phyloP scores from a whole-genome alignment of 2,888 invertebrate species.

The Caprella mutica region DNA sequence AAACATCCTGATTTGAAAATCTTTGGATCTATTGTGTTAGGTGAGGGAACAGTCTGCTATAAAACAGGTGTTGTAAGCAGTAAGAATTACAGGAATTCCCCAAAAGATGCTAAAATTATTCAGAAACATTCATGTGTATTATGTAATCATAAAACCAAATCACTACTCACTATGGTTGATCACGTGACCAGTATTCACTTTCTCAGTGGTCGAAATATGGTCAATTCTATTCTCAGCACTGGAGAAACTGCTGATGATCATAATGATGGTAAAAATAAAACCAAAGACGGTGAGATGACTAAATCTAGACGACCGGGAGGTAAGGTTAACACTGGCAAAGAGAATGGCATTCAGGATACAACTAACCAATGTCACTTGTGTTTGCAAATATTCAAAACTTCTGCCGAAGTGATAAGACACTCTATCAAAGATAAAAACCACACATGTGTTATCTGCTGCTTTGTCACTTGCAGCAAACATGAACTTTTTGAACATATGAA shows the following conservation, averaged over 20 bases:
- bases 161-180: conserved; percentile 13
- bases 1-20: conserved; percentile 25
- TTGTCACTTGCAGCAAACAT: conserved; percentile 24
- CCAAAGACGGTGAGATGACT: too few species aligned
- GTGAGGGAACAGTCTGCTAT: conserved; percentile 23
- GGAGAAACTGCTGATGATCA: not conserved
- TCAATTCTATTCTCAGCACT: conserved; percentile 1
- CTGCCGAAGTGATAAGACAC: conserved; percentile 28
- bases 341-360: too few species aligned
- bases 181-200: conserved; percentile 24
- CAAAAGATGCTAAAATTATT: not conserved
- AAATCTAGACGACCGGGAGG: too few species aligned
- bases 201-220: not conserved
- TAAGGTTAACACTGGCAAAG: too few species aligned
- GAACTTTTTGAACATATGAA: conserved; percentile 22
- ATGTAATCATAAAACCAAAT: conserved; percentile 22
- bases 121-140: conserved; percentile 25
- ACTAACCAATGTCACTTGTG: too few species aligned
- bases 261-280: too few species aligned
- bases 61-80: conserved; percentile 18
- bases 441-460: conserved; percentile 26
- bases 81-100: not conserved
- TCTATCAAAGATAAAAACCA: conserved; percentile 31
- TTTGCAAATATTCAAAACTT: conserved; percentile 15
- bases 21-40: conserved; percentile 22